A percentile compares a stretch with the other conserved stretches of the same genome.
These are phyloP conservation scores for Sarcophaga peregrina DNA, from an alignment of 1,140 invertebrate species.

Conservation along the genomic window DNA sequence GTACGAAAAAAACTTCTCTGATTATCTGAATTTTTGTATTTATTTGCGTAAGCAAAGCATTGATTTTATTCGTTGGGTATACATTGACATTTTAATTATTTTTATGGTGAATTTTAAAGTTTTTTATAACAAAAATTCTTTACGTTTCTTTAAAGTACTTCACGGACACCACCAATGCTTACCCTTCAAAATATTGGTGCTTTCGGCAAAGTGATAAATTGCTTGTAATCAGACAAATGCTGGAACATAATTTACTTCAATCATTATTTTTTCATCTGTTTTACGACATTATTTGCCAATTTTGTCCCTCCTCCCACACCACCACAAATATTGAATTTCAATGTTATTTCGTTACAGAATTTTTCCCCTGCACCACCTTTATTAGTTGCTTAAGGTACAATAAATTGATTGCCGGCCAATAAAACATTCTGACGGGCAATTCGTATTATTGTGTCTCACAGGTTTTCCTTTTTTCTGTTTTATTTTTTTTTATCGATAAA, in stretches of 20 bases:
- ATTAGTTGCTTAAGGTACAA: conserved; percentile 54
- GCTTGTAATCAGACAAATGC: conserved; percentile 36
- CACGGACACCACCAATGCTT: not conserved
- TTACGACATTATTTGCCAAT: conserved; percentile 9
- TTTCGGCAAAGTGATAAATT: conserved; percentile 19
- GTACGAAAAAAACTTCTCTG: not conserved
- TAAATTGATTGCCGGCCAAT: conserved; percentile 61
- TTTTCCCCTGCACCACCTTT: conserved; percentile 44
- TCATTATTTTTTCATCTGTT: conserved; percentile 33
- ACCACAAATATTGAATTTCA: too few species aligned
- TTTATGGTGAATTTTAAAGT: too few species aligned
- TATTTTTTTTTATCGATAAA: too few species aligned
- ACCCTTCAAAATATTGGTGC: too few species aligned
- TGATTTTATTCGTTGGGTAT: too few species aligned
- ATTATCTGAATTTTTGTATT: not conserved
- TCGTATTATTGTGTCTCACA: conserved; percentile 58
- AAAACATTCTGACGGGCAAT: conserved; percentile 64
- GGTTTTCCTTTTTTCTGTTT: conserved; percentile 37
- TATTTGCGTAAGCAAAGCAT: too few species aligned
- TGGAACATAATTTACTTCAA: conserved; percentile 30
- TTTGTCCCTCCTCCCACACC: too few species aligned
- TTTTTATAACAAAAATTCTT: too few species aligned
- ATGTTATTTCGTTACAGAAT: not conserved
- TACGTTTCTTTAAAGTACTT: not conserved
- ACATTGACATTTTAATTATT: not conserved